A percentile compares a stretch with the other conserved stretches of the same genome.
phyloP scores from a whole-genome alignment of 1,140 invertebrate genomes.

The Orius laevigatus region DNA sequence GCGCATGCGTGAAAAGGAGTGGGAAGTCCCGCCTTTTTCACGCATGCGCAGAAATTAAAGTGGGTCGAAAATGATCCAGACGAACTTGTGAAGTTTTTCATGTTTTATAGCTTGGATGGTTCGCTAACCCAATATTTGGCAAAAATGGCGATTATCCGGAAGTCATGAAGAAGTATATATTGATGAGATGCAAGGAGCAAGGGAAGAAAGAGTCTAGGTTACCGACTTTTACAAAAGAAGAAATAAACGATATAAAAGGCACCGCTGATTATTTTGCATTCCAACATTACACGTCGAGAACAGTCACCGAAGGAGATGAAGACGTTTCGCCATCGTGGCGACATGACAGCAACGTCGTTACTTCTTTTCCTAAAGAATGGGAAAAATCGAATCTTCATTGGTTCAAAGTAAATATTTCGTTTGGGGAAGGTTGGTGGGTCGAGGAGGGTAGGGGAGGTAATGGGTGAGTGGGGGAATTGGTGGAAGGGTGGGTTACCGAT shows the following conservation, averaged over 20 bases:
- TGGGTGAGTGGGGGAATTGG: too few relatives aligned
- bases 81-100: too few relatives aligned
- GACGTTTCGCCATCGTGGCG: slow-evolving; percentile 31
- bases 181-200: slow-evolving; percentile 36
- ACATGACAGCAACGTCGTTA: slow-evolving; percentile 20
- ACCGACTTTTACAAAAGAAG: slow-evolving; percentile 39
- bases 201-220: slow-evolving; percentile 36
- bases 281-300: slow-evolving; percentile 35
- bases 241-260: slow-evolving; percentile 35
- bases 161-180: slow-evolving; percentile 37
- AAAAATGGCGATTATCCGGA: slow-evolving; percentile 42
- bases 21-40: too few relatives aligned
- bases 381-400: slow-evolving; percentile 30
- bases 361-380: slow-evolving; percentile 31
- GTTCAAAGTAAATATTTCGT: slow-evolving; percentile 36
- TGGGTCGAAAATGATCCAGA: too few relatives aligned
- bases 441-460: too few relatives aligned
- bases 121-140: slow-evolving; percentile 42
- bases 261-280: slow-evolving; percentile 43
- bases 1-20: too few relatives aligned
- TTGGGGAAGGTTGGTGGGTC: too few relatives aligned
- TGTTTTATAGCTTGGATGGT: slow-evolving; percentile 33
- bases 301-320: slow-evolving; percentile 22
- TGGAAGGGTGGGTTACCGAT: too few relatives aligned
- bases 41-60: too few relatives aligned